phyloP scores from a whole-genome alignment of 2,888 invertebrate species.

The Macaria notata region DNA sequence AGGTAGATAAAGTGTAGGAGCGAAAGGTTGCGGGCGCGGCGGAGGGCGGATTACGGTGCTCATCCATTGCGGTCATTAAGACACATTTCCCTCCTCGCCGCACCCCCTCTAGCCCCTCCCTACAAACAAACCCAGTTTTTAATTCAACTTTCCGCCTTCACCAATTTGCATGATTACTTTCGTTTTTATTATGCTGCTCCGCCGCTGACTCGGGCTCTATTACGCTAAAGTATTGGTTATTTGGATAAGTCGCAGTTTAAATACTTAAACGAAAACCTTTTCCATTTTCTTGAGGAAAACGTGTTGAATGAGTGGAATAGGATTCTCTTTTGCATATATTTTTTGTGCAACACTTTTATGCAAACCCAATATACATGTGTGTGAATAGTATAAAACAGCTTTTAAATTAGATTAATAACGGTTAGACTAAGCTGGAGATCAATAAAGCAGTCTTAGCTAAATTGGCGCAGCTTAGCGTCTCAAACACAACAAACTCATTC shows the following conservation, averaged over 20 bases:
- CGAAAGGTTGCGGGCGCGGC: conserved; percentile 62
- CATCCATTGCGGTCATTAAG: conserved; percentile 82
- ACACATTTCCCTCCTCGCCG: conserved; percentile 64
- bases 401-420: not conserved
- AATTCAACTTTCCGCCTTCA: conserved; percentile 79
- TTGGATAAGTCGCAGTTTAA: conserved; percentile 45
- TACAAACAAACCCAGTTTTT: conserved; percentile 68
- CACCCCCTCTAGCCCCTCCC: conserved; percentile 28
- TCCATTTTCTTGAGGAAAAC: conserved; percentile 31
- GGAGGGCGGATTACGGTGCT: conserved; percentile 69
- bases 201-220: conserved; percentile 50
- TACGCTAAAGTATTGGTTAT: conserved; percentile 53
- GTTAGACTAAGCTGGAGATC: no score
- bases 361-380: conserved; percentile 1
- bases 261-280: conserved; percentile 33
- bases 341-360: conserved; percentile 12
- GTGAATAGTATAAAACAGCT: not conserved
- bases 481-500: conserved; percentile 21
- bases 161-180: conserved; percentile 83
- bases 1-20: conserved; percentile 52
- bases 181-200: conserved; percentile 75
- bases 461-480: conserved; percentile 3
- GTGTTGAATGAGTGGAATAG: conserved; percentile 25
- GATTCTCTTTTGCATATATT: conserved; percentile 18
- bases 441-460: not conserved